These are phyloP conservation scores for Drosophila santomea DNA, from an alignment of 1,140 invertebrate genomes.

Conservation along the genomic window DNA sequence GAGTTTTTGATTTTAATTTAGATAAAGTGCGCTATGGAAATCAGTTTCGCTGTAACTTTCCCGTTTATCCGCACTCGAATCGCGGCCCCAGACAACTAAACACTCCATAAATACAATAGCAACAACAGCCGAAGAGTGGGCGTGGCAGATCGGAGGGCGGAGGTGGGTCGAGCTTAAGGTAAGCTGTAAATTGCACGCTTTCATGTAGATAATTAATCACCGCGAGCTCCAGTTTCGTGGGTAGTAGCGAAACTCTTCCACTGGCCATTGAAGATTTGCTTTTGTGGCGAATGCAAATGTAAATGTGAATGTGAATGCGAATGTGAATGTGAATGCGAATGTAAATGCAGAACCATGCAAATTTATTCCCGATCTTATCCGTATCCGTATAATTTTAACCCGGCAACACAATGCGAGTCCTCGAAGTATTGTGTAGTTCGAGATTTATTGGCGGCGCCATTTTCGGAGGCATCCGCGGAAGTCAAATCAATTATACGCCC, in stretches of 20 bases:
- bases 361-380: slow-evolving; percentile 78
- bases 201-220: slow-evolving; percentile 83
- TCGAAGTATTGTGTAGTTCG: slow-evolving; percentile 13
- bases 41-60: slow-evolving; percentile 68
- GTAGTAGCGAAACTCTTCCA: slow-evolving; percentile 23
- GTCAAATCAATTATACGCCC: slow-evolving; percentile 80
- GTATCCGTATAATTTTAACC: slow-evolving; percentile 70
- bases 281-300: slow-evolving; percentile 69
- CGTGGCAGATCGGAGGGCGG: neutral
- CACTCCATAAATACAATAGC: slow-evolving; percentile 73
- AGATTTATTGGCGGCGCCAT: slow-evolving; percentile 58
- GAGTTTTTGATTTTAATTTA: slow-evolving; percentile 80
- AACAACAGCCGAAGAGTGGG: neutral
- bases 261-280: slow-evolving; percentile 25
- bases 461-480: slow-evolving; percentile 69
- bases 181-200: slow-evolving; percentile 80
- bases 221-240: slow-evolving; percentile 37
- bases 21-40: slow-evolving; percentile 79
- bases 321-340: slow-evolving; percentile 12
- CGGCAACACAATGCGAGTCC: slow-evolving; percentile 18
- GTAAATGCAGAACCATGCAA: slow-evolving; percentile 73
- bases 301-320: slow-evolving; percentile 20
- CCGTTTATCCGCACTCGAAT: slow-evolving; percentile 63
- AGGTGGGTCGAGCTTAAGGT: slow-evolving; percentile 39
- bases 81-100: slow-evolving; percentile 69